phyloP scores from a whole-genome alignment of 2,888 invertebrate genomes.

The Hirtodrosophila trivittata region DNA sequence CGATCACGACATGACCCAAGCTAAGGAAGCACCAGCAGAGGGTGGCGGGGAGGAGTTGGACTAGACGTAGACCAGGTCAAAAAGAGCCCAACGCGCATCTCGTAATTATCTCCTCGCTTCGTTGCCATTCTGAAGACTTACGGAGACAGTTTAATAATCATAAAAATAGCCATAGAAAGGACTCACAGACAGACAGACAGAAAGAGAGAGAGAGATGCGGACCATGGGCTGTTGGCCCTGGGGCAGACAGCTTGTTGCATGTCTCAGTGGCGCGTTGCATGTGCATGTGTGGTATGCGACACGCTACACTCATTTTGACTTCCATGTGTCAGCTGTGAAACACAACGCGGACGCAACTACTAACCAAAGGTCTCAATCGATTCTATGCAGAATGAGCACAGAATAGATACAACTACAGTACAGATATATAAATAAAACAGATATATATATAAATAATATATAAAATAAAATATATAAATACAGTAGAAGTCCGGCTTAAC shows the following conservation, averaged over 20 bases:
- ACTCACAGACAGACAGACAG: background rate
- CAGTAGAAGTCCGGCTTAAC: too few species aligned
- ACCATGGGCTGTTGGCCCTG: background rate
- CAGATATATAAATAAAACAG: background rate
- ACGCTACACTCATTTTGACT: slow-evolving; percentile 39
- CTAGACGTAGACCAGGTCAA: slow-evolving; percentile 35
- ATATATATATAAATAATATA: too few species aligned
- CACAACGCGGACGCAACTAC: background rate
- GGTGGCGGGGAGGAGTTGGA: too few species aligned
- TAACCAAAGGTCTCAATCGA: background rate
- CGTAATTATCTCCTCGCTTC: slow-evolving; percentile 78
- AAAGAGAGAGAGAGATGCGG: background rate
- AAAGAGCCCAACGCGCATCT: slow-evolving; percentile 69
- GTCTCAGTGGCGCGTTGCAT: slow-evolving; percentile 20
- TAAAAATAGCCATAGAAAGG: slow-evolving; percentile 41
- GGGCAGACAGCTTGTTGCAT: slow-evolving; percentile 51
- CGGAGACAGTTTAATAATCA: slow-evolving; percentile 77
- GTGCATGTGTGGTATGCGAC: slow-evolving; percentile 38
- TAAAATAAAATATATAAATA: slow-evolving; percentile 1
- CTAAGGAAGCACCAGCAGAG: too few species aligned
- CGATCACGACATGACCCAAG: background rate
- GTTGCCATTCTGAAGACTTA: slow-evolving; percentile 68
- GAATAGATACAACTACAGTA: too few species aligned
- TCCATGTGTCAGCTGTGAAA: slow-evolving; percentile 41
- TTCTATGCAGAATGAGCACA: too few species aligned